Base-by-base conservation (phyloP, 2,888 invertebrate genomes). In the Ischnura elegans region DNA sequence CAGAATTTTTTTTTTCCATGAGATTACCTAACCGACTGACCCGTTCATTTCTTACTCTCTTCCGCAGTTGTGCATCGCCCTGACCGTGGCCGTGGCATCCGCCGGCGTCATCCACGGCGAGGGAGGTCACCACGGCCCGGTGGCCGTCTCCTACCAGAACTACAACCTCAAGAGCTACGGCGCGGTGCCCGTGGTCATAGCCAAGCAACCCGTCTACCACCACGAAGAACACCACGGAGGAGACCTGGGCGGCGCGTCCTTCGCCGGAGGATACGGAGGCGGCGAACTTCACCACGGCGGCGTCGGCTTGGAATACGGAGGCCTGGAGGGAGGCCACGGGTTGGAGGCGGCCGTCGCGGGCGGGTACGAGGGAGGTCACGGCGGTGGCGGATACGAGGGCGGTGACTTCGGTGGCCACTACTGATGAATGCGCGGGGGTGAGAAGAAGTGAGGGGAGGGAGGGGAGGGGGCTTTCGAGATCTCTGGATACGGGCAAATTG, bases 81-180 rank as follows among this genome's bases (percentile, higher is more conserved):
- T 90, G 51, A n/a, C 66, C 42, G 61, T 90, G 25, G 90, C 90
- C 42, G 90, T 42, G 43, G 90, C 43, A n/a, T 43, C 90, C 90
- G 90, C 90, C 43, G 90, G 90, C n/a, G 13, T 90, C 51, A 55
- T 55, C 13, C 61, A 90, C 90, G 90, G 90, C 25, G 25, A n/a
- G 13, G 90, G 43, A 43, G 90, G 90, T 25, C 46, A 86, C 45
- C 90, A 90, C n/a, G 90, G 43, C 0, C 90, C 61, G 6, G 90
- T 90, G 25, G 90, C 90, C 90, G 61, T 61, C 66, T 90, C 90
- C 43, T 90, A 90, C 21, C 90, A 90, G 45, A 90, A 90, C 90
- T 61, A n/a, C 66, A 90, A 90, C 61, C 61, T 90, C 61, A 90
- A 90, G 90, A 90, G 90, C 45, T 90, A 90, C 90, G 90, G 90